Evolutionary conservation across 1,140 invertebrate species (phyloP), one percentile per base, ranked within the genome.

Genomic region (Antheraea mylitta): DNA sequence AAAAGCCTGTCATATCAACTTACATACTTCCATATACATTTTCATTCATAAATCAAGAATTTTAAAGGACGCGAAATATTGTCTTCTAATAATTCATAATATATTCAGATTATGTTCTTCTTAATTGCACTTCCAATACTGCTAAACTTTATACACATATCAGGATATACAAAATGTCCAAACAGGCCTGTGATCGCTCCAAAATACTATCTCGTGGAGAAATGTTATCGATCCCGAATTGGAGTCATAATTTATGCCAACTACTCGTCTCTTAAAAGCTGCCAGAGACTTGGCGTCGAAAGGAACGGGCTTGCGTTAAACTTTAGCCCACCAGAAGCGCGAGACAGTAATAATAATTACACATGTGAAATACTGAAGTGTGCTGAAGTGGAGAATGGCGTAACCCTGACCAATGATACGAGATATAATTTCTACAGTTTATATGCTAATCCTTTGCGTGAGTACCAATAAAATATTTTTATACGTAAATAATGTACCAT

Each of bases 301-400:
- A 95, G 93, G 76, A 93, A 89, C 60, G 95, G 92, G n/a, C 78
- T 96, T 30, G 94, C 94, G 0, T 92, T 95, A 36, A 95, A 95
- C 87, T 95, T 93, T 73, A 93, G 93, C 69, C 90, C 89, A 48
- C 75, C 74, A 30, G 86, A 88, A 36, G 73, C 18, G 22, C 79
- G 65, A 78, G 73, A 61, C 42, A 79, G 62, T 69, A 58, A 79
- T 75, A 67, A 75, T 87, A 68, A 70, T 71, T 58, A 87, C 74
- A 86, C 83, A 0, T 94, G 93, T 72, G 88, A 93, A 71, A 82
- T 94, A 3, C 78, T 95, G 3, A 91, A 93, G n/a, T 95, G 95
- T 78, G 94, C 95, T 3, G 94, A 95, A 82, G 84, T 86, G 9
- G 83, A 92, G 60, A 93, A 93, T 48, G 92, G 92, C 36, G 77